phyloP scores from a whole-genome alignment of 2,113 vertebrate species.

The Macquaria australasica region DNA sequence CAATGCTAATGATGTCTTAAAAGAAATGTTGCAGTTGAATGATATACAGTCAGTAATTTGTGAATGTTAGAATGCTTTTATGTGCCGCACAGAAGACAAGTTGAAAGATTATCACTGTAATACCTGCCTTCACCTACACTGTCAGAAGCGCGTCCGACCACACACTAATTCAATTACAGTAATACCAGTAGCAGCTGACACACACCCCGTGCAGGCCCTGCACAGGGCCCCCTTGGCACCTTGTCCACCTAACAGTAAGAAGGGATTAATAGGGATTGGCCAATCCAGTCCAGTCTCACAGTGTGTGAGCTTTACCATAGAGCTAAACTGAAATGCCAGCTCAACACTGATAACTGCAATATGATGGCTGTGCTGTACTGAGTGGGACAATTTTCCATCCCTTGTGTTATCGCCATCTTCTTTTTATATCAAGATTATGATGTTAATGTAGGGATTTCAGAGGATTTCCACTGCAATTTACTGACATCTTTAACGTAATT shows the following conservation, averaged over 20 bases:
- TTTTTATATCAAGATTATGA: background rate
- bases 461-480: background rate
- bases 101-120: background rate
- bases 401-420: background rate
- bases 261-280: constrained; percentile 81
- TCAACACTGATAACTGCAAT: constrained; percentile 55
- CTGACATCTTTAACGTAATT: background rate
- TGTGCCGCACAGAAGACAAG: background rate
- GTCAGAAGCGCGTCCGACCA: constrained; percentile 28
- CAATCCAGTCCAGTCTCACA: constrained; percentile 71
- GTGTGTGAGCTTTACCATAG: constrained; percentile 70
- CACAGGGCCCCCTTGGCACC: constrained; percentile 68
- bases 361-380: constrained; percentile 43
- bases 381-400: background rate
- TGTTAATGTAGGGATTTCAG: background rate
- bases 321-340: constrained; percentile 64
- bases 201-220: constrained; percentile 52
- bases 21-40: background rate
- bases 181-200: constrained; percentile 68
- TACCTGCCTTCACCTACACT: constrained; percentile 16
- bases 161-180: constrained; percentile 75
- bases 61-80: background rate
- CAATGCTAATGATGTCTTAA: background rate
- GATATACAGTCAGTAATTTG: background rate
- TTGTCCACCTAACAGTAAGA: constrained; percentile 69